Evolutionary conservation across 2,888 invertebrate species (phyloP).

Genomic region (Drosophila nr. medialis): DNA sequence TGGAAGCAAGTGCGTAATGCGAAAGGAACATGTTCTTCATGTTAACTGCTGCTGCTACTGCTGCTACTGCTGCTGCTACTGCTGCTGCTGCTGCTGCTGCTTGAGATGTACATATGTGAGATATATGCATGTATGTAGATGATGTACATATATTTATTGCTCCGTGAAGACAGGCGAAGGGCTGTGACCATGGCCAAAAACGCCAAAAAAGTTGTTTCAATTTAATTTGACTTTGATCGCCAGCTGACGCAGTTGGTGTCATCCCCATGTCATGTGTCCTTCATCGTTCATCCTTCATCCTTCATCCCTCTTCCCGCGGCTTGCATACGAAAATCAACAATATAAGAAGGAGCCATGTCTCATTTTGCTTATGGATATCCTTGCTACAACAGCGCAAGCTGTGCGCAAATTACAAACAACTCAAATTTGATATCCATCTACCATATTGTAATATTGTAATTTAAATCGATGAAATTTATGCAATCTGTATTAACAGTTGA

Average conservation of each 20-base stretch:
- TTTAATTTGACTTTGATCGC: conserved; percentile 80
- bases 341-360: conserved; percentile 61
- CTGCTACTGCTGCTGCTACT: too few species aligned
- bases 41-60: conserved; percentile 13
- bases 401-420: conserved; percentile 47
- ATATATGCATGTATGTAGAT: neutral
- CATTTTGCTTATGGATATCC: conserved; percentile 65
- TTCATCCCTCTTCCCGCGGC: conserved; percentile 15
- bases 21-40: conserved; percentile 40
- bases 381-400: conserved; percentile 66
- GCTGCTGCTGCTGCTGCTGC: neutral
- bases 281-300: conserved; percentile 3
- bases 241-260: conserved; percentile 71
- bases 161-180: neutral
- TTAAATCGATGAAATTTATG: conserved; percentile 64
- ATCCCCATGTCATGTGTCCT: conserved; percentile 60
- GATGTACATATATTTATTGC: conserved; percentile 6
- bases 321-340: conserved; percentile 46
- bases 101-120: neutral
- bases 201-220: conserved; percentile 71
- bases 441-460: conserved; percentile 50
- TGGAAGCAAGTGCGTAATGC: conserved; percentile 51
- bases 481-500: conserved; percentile 63
- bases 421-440: conserved; percentile 24
- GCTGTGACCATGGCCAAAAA: conserved; percentile 15